phyloP scores from a whole-genome alignment of 2,888 invertebrate genomes.

The Empis livida region DNA sequence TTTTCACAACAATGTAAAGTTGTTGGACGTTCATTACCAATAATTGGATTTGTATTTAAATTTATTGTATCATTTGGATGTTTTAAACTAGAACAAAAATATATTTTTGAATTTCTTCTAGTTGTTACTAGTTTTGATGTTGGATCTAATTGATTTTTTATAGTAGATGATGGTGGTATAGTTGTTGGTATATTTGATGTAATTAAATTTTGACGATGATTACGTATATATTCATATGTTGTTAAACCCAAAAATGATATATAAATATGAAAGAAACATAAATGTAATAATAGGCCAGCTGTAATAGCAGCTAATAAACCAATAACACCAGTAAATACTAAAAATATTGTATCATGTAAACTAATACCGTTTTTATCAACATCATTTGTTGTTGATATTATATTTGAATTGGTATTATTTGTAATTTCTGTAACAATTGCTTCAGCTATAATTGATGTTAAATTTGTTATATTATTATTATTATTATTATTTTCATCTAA shows the following conservation, averaged over 20 bases:
- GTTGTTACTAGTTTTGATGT: constrained; percentile 19
- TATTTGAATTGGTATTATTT: too few species aligned
- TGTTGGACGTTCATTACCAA: constrained; percentile 17
- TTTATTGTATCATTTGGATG: constrained; percentile 27
- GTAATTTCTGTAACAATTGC: neutral
- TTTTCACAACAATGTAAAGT: constrained; percentile 37
- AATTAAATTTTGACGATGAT: constrained; percentile 33
- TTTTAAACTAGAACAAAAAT: constrained; percentile 33
- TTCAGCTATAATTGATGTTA: constrained; percentile 25
- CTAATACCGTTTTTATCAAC: constrained; percentile 21
- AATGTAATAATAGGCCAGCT: constrained; percentile 63
- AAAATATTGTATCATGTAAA: constrained; percentile 44
- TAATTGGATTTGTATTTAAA: constrained; percentile 6
- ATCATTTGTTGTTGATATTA: constrained; percentile 1
- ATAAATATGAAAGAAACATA: constrained; percentile 80
- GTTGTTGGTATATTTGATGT: constrained; percentile 19
- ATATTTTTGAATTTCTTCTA: constrained; percentile 21
- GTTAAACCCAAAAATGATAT: constrained; percentile 73
- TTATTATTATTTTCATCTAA: neutral
- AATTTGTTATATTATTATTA: neutral
- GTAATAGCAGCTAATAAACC: constrained; percentile 62
- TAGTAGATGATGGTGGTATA: constrained; percentile 4
- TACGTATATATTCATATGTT: constrained; percentile 75
- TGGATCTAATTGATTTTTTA: constrained; percentile 18
- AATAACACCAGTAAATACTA: constrained; percentile 47